Evolutionary conservation across 2,888 invertebrate species (phyloP).

Genomic region (Chalcis sispes): DNA sequence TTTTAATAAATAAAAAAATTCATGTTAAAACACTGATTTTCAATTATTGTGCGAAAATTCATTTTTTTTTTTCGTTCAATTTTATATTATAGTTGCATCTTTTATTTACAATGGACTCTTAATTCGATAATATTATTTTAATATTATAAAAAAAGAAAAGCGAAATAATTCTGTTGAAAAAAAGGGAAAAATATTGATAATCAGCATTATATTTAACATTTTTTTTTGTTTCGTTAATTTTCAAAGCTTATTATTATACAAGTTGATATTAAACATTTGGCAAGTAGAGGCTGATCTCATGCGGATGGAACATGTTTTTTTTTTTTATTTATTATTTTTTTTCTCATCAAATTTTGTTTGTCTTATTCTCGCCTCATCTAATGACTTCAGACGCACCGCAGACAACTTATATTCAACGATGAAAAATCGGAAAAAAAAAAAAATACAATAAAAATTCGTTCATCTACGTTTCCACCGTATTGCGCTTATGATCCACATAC

Average conservation of each 20-base stretch:
- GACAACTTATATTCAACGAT: conserved; percentile 43
- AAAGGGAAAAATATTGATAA: not conserved
- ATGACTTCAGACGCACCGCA: conserved; percentile 54
- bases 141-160: not conserved
- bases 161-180: not conserved
- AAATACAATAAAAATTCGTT: conserved; percentile 50
- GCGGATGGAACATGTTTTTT: not conserved
- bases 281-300: conserved; percentile 47
- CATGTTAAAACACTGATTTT: no score
- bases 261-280: conserved; percentile 16
- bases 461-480: conserved; percentile 51
- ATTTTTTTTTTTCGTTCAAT: no score
- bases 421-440: conserved; percentile 33
- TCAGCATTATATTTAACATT: not conserved
- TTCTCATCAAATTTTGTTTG: not conserved
- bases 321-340: conserved; percentile 7
- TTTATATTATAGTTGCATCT: no score
- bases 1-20: no score
- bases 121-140: not conserved
- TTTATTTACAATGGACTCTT: no score
- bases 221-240: not conserved
- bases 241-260: conserved; percentile 8
- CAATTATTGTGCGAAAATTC: no score
- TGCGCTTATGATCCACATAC: conserved; percentile 1
- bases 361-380: conserved; percentile 35